Base-by-base conservation (phyloP, 2,797 vertebrate genomes). In the Bucorvus abyssinicus region DNA sequence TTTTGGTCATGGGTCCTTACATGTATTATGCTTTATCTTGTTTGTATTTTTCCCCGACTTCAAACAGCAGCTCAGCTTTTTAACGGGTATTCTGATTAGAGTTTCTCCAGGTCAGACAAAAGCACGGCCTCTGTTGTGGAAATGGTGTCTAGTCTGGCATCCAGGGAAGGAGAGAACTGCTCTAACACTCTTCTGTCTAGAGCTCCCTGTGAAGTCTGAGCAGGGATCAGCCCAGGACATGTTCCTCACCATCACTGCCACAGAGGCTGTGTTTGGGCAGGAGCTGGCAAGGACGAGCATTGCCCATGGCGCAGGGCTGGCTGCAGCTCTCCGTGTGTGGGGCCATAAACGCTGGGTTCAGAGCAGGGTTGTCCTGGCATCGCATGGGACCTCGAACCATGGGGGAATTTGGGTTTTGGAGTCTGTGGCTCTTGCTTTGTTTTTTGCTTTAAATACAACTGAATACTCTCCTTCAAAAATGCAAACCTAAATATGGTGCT, bases 341-440 rank as follows among this genome's bases (percentile, higher is more conserved):
- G 57, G 47, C 29, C 20, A 1, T 4, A 6, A 14, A 4, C 1
- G 1, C 60, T 1, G n/a, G n/a, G 14, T 34, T 24, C 29, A 3
- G 21, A 45, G 59, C 6, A 4, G 24, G 12, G 12, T 32, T 7
- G 3, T 14, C 52, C 30, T 2, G 0, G 7, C 1, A 0, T 16
- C 27, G 47, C 3, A 0, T 6, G 29, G 19, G 3, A 7, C 50
- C 23, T 42, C 24, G 7, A 10, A 9, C 36, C 18, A 24, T 3
- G 2, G 44, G 12, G 5, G 6, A 56, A 4, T 23, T 27, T 2
- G 3, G 42, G 14, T 22, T 32, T 47, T 47, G 45, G 45, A 47
- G 45, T 21, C 18, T 26, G 17, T 12, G 1, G 3, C 64, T 65
- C 47, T 47, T 40, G 17, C 8, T 34, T 23, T 12, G 19, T 2